Conservation (phyloP, 2,888 invertebrate genomes). For the Incurvaria masculella region DNA sequence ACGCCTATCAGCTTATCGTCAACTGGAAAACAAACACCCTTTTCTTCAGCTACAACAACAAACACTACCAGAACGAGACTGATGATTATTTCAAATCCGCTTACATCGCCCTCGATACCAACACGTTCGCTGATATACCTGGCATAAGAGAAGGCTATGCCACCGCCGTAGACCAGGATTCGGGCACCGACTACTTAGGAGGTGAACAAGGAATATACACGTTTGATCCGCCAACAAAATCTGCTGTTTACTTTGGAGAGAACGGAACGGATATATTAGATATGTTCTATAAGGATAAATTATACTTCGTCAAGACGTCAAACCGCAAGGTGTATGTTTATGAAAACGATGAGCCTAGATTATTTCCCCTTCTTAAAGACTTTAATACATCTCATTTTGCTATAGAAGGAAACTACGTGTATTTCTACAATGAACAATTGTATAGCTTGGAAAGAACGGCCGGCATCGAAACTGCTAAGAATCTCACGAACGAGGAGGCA, state of each 20-base stretch:
- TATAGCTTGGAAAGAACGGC: constrained; percentile 31
- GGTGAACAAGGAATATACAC: constrained; percentile 37
- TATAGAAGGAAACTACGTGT: not conserved
- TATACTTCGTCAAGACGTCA: constrained; percentile 34
- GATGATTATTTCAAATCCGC: constrained; percentile 27
- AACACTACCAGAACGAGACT: no score
- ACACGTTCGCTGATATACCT: constrained; percentile 27
- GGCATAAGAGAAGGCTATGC: constrained; percentile 12
- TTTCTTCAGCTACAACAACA: constrained; percentile 38
- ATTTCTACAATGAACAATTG: constrained; percentile 27
- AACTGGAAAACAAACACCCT: constrained; percentile 30
- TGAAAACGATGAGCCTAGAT: constrained; percentile 22
- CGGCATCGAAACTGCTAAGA: constrained; percentile 21
- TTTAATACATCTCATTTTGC: constrained; percentile 23
- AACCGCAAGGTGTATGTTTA: constrained; percentile 34
- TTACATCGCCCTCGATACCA: constrained; percentile 29
- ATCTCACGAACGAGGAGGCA: constrained; percentile 18
- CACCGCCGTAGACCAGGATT: constrained; percentile 27
- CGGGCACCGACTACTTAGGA: constrained; percentile 33
- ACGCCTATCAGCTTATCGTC: constrained; percentile 31
- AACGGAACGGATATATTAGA: constrained; percentile 30
- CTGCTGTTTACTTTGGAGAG: constrained; percentile 25
- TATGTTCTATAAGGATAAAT: constrained; percentile 25
- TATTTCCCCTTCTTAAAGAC: constrained; percentile 34
- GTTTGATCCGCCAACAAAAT: constrained; percentile 27